These are phyloP conservation scores for Mesorhabditis spiculigera DNA, from an alignment of 2,888 invertebrate species.

Conservation along the genomic window DNA sequence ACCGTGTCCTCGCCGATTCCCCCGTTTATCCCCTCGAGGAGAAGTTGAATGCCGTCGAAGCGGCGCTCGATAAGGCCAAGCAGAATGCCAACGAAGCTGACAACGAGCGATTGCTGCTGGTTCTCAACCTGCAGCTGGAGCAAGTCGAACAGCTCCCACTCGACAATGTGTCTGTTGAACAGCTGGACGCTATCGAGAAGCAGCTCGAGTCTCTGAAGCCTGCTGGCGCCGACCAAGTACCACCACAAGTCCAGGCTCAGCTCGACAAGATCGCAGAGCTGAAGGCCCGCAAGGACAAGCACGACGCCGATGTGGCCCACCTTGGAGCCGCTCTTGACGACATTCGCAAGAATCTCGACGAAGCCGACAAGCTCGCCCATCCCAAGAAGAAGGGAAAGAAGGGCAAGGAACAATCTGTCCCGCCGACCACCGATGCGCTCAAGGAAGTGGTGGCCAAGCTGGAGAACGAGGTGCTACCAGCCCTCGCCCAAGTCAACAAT, in stretches of 20 bases:
- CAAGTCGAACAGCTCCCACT: constrained; percentile 26
- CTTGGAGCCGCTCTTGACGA: constrained; percentile 12
- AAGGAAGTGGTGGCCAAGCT: constrained; percentile 21
- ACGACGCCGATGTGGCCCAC: constrained; percentile 9
- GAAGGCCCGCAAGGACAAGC: constrained; percentile 8
- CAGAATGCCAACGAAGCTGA: constrained; percentile 24
- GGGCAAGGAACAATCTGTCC: constrained; percentile 11
- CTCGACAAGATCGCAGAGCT: constrained; percentile 17
- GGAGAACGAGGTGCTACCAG: constrained; percentile 15
- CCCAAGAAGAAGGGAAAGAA: constrained; percentile 29
- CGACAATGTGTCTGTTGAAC: constrained; percentile 20
- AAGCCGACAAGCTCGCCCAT: constrained; percentile 21
- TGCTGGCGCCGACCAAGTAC: constrained; percentile 15
- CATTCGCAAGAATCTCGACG: constrained; percentile 13
- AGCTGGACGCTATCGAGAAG: constrained; percentile 21
- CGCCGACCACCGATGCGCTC: constrained; percentile 9
- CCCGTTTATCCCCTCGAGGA: constrained; percentile 21
- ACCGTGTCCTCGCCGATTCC: constrained; percentile 25
- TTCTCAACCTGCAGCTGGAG: constrained; percentile 23
- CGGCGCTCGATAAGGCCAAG: constrained; percentile 24
- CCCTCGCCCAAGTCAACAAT: not conserved
- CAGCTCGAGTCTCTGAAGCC: constrained; percentile 4
- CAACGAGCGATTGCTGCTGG: constrained; percentile 24
- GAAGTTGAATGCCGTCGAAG: constrained; percentile 21
- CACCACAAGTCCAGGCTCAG: constrained; percentile 18